Base-by-base conservation (phyloP, 1,140 invertebrate genomes). In the Magallana gigas region DNA sequence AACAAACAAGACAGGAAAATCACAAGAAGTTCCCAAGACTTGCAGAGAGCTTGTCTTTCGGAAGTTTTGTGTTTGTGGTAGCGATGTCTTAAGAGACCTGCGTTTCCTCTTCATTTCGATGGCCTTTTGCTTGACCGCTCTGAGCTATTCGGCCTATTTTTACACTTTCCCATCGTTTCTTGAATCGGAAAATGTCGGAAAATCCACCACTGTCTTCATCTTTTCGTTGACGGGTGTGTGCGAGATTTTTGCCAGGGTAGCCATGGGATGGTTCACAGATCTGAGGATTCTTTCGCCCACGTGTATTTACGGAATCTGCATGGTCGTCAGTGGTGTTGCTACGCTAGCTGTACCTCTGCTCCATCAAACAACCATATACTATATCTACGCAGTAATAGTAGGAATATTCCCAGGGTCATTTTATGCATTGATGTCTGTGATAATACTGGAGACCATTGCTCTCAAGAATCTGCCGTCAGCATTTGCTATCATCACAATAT, bases 251-350 rank as follows among this genome's bases (percentile, higher is more conserved):
- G 48, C 84, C 8, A 62, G 84, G 6, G n/a, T 85, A n/a, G 64
- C 12, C 14, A 18, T 85, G 64, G 84, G 84, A n/a, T 85, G 84
- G 84, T 85, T 85, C 76, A 36, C 68, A 23, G 84, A 85, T 58
- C 11, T 57, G 68, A 85, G 57, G 58, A 57, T 85, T 7, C 8
- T 85, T 56, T 56, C 62, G 7, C 36, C 84, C 5, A 71, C 29
- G 1, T 5, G 18, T 18, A 18, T 85, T 8, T 85, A 58, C 48
- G 36, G 48, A 76, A 56, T 85, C 7, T 71, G 62, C 18, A 71
- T 85, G 84, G 8, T 71, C 11, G n/a, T 85, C 29, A 76, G 84
- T 76, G 84, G 84, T 8, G 57, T 18, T 85, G n/a, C 8, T 16
- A 48, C 84, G 4, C 14, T 85, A 14, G 11, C 59, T 23, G 23